Evolutionary conservation across 1,140 invertebrate species (phyloP), one percentile per base, ranked within the genome.

Genomic region (Meloidogyne exigua): DNA sequence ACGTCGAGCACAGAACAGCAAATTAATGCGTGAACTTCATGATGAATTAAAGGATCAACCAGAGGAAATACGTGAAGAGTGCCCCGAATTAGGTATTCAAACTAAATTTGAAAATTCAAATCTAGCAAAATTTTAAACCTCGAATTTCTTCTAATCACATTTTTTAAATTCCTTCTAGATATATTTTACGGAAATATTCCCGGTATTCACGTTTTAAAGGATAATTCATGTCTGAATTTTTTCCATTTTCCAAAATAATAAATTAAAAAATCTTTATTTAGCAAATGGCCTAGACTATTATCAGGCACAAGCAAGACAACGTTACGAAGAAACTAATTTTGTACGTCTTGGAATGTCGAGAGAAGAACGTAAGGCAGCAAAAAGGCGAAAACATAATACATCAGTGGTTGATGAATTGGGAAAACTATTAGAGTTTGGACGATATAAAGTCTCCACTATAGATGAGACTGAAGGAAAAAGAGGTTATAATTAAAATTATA

Each of bases 261-360:
- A 32, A 15, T 4, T 15, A 15, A 0, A 67, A 67, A 67, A 32
- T n/a, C 21, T 32, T 67, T n/a, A 28, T 68, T 68, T 42, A 67
- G 39, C 66, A 25, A 25, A 18, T 25, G 28, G 28, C 18, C 28
- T 72, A 69, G 62, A 63, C 4, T 32, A 21, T 25, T 13, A 21
- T 10, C 21, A 42, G 18, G 66, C 28, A 32, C 18, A 68, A 42
- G 66, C 66, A 23, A 32, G 66, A 68, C 18, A 21, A 21, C 66
- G 7, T 42, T 68, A 68, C 10, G 66, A 68, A 42, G 66, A 68
- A 68, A 42, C 21, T 18, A 68, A 68, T 42, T 68, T 68, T 68
- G 66, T 68, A n/a, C 66, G 66, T 32, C 66, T 68, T 68, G 49
- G 49, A 32, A 32, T 68, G 39, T 68, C 39, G 21, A 42, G 28